These are phyloP conservation scores for Odocoileus hemionus DNA, from an alignment of 2,113 vertebrate species.

Conservation along the genomic window DNA sequence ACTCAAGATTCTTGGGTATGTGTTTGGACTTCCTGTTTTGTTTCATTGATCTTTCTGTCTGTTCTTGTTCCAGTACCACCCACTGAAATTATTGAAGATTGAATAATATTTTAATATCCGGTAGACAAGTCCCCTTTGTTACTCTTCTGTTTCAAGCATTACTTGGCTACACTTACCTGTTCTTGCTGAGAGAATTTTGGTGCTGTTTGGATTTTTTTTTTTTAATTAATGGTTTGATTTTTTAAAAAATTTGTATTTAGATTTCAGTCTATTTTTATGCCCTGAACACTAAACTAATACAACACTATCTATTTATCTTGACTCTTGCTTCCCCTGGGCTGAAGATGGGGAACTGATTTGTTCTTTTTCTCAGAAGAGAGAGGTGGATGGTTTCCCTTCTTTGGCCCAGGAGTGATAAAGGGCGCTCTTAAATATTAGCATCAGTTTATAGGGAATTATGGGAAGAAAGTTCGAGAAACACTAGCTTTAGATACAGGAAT, in stretches of 20 bases:
- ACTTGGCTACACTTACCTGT: conserved; percentile 39
- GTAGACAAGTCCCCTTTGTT: conserved; percentile 43
- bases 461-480: background rate
- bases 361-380: background rate
- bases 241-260: background rate
- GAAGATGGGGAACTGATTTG: background rate
- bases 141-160: conserved; percentile 8
- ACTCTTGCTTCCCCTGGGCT: background rate
- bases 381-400: background rate
- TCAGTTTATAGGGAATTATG: background rate
- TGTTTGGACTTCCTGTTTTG: background rate
- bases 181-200: conserved; percentile 1
- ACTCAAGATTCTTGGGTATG: background rate
- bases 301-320: background rate
- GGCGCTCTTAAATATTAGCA: background rate
- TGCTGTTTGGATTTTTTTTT: background rate
- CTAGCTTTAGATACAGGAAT: background rate
- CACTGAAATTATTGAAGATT: background rate
- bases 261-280: background rate
- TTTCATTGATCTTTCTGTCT: background rate
- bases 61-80: conserved; percentile 51
- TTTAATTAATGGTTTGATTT: background rate
- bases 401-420: background rate
- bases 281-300: background rate
- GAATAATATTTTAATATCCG: conserved; percentile 63